phyloP scores from a whole-genome alignment of 2,888 invertebrate genomes.

The Xestoiulus laeticollis region DNA sequence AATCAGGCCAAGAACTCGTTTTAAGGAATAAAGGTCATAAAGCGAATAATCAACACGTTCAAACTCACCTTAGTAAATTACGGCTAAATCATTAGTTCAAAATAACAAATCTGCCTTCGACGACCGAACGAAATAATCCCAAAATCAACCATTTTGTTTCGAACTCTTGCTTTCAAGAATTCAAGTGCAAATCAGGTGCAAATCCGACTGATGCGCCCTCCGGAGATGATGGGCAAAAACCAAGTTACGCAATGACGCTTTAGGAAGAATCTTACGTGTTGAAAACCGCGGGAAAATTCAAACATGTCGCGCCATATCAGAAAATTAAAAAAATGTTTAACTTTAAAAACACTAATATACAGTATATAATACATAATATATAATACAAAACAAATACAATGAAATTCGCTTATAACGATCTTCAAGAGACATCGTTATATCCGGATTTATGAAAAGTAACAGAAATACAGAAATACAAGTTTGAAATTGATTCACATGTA shows the following conservation, averaged over 20 bases:
- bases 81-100: neutral
- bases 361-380: neutral
- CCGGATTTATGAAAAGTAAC: no score
- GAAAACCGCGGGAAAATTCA: neutral
- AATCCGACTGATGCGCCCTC: neutral
- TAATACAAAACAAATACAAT: no score
- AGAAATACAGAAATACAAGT: no score
- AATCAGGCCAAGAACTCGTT: neutral
- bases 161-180: neutral
- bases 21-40: neutral
- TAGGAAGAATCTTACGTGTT: neutral
- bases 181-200: conserved; percentile 8
- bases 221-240: neutral
- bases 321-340: no score
- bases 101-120: neutral
- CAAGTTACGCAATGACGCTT: neutral
- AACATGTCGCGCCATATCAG: neutral
- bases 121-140: neutral
- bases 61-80: neutral
- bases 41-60: neutral
- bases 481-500: no score
- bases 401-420: no score
- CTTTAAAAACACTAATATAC: neutral
- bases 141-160: neutral
- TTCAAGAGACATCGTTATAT: no score